Evolutionary conservation across 2,113 vertebrate species (phyloP).

Genomic region (Cyprinodon tularosa): DNA sequence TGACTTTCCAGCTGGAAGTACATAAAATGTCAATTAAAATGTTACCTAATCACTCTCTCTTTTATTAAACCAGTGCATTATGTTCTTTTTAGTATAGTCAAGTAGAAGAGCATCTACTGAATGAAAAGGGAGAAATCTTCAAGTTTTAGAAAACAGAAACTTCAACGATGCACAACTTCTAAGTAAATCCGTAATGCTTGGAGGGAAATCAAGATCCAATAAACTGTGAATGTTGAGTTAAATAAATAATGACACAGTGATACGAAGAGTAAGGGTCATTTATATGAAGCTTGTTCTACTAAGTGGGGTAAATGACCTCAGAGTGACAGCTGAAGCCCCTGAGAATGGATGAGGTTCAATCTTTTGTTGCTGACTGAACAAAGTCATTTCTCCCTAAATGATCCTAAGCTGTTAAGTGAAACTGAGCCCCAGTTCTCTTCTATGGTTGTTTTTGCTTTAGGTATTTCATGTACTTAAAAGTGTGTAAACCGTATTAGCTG

Average conservation of each 20-base stretch:
- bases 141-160: neutral
- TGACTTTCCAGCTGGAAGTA: too few relatives aligned
- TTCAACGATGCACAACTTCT: neutral
- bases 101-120: too few relatives aligned
- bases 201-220: neutral
- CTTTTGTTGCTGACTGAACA: neutral
- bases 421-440: neutral
- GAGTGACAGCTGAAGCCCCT: neutral
- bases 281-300: constrained; percentile 21
- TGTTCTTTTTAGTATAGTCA: too few relatives aligned
- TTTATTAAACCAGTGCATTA: too few relatives aligned
- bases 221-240: constrained; percentile 14
- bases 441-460: neutral
- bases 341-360: neutral
- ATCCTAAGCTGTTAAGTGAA: neutral
- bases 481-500: neutral
- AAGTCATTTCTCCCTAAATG: neutral
- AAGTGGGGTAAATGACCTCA: constrained; percentile 35
- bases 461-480: neutral
- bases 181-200: neutral
- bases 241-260: constrained; percentile 25
- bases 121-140: too few relatives aligned
- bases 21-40: too few relatives aligned
- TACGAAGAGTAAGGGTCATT: constrained; percentile 8
- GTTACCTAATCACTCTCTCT: too few relatives aligned